Base-by-base conservation (phyloP, 92 coral and sea anemone genomes). In the Muricea muricata region DNA sequence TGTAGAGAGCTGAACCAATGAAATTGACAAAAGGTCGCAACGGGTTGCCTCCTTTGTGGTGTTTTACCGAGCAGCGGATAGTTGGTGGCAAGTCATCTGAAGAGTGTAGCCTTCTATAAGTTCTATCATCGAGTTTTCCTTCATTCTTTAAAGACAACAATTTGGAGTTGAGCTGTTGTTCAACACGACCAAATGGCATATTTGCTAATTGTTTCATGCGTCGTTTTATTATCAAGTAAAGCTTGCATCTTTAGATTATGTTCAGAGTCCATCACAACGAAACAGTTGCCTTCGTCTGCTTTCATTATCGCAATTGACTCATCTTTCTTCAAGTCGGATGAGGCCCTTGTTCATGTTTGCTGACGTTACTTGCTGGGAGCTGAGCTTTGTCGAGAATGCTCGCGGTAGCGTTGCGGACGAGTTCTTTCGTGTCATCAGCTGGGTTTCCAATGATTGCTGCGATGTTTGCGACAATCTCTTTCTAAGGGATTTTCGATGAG, bases 1-100 rank as follows among this genome's bases (percentile, higher is more conserved):
- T 58, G 67, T 58, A 58, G 13, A 58, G 67, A 12, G 73, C 81
- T 1, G 92, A 89, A 32, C 79, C 82, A 8, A 76, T 74, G 60
- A n/a, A 4, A 15, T 61, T 74, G 18, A 74, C 30, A 26, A 74
- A 41, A 17, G 60, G 80, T n/a, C 80, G 8, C 41, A 76, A 42
- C 15, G 82, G 82, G 82, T 76, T 11, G n/a, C 82, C 80, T 40
- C 18, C 57, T 23, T 74, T 74, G 68, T 74, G 65, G 24, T 74
- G 80, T 45, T 74, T 74, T 29, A 76, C 35, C 30, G 82, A 76
- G 9, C 82, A 67, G 39, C 82, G 29, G 1, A 58, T 58, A 23
- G 67, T 3, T 58, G 8, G 67, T 6, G 67, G 67, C 33, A 58
- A 58, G 15, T 65, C 79, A 28, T 73, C 79, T 21, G 79, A 33